Base-by-base conservation (phyloP, 2,888 invertebrate genomes). In the Noctuana brunneofusca region DNA sequence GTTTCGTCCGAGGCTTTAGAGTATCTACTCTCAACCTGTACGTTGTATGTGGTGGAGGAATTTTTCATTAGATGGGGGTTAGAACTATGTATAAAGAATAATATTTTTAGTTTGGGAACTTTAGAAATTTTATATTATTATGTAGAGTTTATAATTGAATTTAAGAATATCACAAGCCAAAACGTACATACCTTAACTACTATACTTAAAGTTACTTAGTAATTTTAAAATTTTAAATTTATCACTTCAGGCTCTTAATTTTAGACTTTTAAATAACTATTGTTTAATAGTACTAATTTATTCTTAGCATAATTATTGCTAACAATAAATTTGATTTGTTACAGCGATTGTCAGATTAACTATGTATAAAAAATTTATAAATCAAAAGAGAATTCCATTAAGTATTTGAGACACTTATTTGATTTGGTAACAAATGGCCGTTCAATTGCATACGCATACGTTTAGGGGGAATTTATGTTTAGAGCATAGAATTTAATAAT, bases 1-100 rank as follows among this genome's bases (percentile, higher is more conserved):
- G 80, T 87, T 84, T 81, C 81, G 75, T 83, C 75, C 76, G 75
- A 79, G 74, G 80, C 77, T 81, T 80, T 80, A 78, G 79, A 82
- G 74, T 78, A 78, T 79, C 54, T 54, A 60, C 54, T 60, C 54
- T 46, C 27, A 48, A 48, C 60, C 48, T 60, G 35, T 22, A 57
- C 20, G 54, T 14, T 53, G 12, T 53, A 11, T 52, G 43, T 59
- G 53, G 52, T 20, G 30, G 22, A 53, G 52, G 30, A 32, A 43
- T 43, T 53, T 59, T 46, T 53, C 59, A 53, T 53, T 53, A 46
- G 22, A 14, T 18, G n/a, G 16, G 6, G 12, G n/a, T 32, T 14
- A 6, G n/a, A 8, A 6, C 24, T n/a, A n/a, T n/a, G n/a, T n/a
- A 14, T n/a, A n/a, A 24, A 9, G 24, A 24, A 8, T 24, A 11